These are phyloP conservation scores for Subacronicta megacephala DNA, from an alignment of 2,888 invertebrate species.

Conservation along the genomic window DNA sequence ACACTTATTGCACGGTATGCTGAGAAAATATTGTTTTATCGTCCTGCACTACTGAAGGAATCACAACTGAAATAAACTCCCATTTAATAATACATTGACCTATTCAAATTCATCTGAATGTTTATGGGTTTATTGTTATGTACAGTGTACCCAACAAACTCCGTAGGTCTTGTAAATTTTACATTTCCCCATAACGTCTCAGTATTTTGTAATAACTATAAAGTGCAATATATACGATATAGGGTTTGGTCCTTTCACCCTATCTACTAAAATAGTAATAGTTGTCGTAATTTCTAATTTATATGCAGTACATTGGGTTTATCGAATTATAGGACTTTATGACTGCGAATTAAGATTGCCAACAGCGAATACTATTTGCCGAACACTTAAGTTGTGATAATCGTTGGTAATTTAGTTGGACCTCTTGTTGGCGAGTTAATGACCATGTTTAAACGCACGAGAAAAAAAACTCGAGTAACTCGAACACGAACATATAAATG, in stretches of 20 bases:
- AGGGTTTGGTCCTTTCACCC: constrained; percentile 46
- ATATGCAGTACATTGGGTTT: constrained; percentile 54
- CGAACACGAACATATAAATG: constrained; percentile 46
- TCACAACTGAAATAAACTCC: no score
- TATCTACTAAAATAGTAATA: constrained; percentile 48
- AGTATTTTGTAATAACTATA: constrained; percentile 37
- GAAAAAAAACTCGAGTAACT: constrained; percentile 40
- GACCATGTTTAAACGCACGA: constrained; percentile 24
- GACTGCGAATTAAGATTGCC: constrained; percentile 38
- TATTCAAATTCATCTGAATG: background rate
- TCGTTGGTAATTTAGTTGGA: constrained; percentile 49
- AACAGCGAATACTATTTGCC: constrained; percentile 36
- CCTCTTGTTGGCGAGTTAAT: constrained; percentile 27
- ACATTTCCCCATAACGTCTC: constrained; percentile 21
- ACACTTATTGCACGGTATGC: no score
- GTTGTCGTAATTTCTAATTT: constrained; percentile 54
- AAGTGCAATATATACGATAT: constrained; percentile 33
- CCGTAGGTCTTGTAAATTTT: constrained; percentile 12
- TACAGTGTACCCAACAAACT: background rate
- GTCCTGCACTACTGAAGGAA: no score
- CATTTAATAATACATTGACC: background rate
- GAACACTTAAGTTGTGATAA: constrained; percentile 53
- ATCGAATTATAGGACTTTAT: constrained; percentile 55
- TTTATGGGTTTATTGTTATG: background rate
- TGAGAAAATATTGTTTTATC: no score